phyloP scores from a whole-genome alignment of 2,113 vertebrate species.

The Euleptes europaea region DNA sequence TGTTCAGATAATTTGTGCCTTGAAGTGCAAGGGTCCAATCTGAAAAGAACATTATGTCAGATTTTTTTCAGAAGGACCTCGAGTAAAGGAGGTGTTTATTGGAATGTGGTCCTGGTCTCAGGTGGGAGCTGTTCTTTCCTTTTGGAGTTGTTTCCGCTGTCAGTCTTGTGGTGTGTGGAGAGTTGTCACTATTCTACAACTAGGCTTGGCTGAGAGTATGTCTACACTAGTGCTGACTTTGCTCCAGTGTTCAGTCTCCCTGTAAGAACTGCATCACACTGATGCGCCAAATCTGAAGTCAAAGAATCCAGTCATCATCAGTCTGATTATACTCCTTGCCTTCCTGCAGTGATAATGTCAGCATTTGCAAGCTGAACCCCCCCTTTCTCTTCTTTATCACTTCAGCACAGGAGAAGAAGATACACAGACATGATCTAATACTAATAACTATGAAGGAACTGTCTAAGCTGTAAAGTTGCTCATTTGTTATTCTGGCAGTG shows the following conservation, averaged over 20 bases:
- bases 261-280: not conserved
- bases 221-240: not conserved
- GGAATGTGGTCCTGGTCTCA: not conserved
- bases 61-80: not conserved
- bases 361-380: not conserved
- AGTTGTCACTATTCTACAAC: not conserved
- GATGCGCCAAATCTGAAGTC: not conserved
- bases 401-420: not conserved
- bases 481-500: not conserved
- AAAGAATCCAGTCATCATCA: not conserved
- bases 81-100: not conserved
- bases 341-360: not conserved
- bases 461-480: not conserved
- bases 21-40: not conserved
- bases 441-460: not conserved
- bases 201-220: not conserved
- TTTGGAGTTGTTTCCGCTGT: not conserved
- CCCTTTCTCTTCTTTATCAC: not conserved
- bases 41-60: not conserved
- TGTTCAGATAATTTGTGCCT: not conserved
- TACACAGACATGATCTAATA: not conserved
- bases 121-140: not conserved
- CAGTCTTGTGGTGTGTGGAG: not conserved
- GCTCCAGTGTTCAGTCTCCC: not conserved
- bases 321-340: not conserved